Evolutionary conservation across 2,113 vertebrate genomes (phyloP).

Genomic region (Geococcyx californianus): DNA sequence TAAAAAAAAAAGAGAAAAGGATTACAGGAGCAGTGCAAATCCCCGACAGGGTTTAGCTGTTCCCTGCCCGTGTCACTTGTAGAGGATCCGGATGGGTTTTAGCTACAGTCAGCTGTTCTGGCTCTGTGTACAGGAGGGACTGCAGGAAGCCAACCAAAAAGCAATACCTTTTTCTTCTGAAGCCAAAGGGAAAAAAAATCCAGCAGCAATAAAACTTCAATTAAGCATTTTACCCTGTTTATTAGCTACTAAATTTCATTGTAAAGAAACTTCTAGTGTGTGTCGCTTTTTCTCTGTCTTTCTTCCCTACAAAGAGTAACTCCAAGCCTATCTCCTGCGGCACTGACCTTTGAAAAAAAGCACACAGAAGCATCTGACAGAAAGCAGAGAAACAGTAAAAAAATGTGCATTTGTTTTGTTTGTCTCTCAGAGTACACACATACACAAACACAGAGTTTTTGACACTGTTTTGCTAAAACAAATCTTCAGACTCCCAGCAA

Average conservation of each 20-base stretch:
- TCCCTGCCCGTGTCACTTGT: neutral
- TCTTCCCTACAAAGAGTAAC: neutral
- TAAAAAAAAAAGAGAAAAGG: neutral
- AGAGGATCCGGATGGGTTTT: neutral
- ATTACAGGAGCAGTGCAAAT: neutral
- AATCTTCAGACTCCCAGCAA: neutral
- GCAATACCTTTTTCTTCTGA: neutral
- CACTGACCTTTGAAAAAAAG: neutral
- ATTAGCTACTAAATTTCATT: neutral
- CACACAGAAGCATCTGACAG: neutral
- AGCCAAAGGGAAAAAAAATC: neutral
- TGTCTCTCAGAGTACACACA: neutral
- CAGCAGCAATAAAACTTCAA: neutral
- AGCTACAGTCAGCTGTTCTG: neutral
- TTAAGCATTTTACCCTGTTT: neutral
- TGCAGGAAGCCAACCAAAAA: neutral
- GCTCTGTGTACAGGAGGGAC: neutral
- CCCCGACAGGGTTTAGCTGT: neutral
- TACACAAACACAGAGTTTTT: neutral
- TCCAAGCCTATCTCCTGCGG: neutral
- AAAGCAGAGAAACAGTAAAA: neutral
- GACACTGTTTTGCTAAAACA: constrained; percentile 20
- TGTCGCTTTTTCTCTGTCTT: neutral
- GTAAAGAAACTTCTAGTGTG: neutral
- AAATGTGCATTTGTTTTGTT: neutral